Conservation (phyloP, 2,113 vertebrate genomes). For the Chitala chitala region DNA sequence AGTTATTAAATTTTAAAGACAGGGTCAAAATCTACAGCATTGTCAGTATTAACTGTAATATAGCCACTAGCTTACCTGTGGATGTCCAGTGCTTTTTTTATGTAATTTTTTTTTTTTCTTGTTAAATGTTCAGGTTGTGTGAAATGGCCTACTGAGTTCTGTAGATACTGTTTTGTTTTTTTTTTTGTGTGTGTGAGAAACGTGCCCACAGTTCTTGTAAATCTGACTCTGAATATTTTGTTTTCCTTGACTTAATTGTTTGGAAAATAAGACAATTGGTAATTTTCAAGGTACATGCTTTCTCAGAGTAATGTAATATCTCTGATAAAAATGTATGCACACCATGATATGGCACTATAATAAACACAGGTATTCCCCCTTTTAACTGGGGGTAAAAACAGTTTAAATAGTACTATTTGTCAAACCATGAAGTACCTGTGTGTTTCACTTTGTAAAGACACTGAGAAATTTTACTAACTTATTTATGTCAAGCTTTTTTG, state of each 20-base stretch:
- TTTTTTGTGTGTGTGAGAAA: background rate
- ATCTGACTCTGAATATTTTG: too few relatives aligned
- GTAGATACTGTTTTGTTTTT: constrained; percentile 9
- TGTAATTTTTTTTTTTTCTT: constrained; percentile 8
- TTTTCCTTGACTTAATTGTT: too few relatives aligned
- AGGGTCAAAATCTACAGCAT: constrained; percentile 19
- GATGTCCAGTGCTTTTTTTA: constrained; percentile 14
- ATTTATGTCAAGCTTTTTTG: constrained; percentile 90
- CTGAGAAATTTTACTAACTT: constrained; percentile 99
- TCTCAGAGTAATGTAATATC: constrained; percentile 41
- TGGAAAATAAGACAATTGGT: too few relatives aligned
- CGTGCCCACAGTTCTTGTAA: too few relatives aligned
- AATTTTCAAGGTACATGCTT: too few relatives aligned
- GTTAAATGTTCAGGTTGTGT: constrained; percentile 9
- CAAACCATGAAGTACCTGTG: constrained; percentile 85
- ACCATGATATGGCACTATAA: constrained; percentile 64
- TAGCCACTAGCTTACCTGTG: constrained; percentile 14
- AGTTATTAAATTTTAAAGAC: constrained; percentile 12
- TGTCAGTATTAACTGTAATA: constrained; percentile 19
- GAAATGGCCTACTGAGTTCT: constrained; percentile 18
- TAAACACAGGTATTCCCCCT: constrained; percentile 33
- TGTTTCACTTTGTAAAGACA: constrained; percentile 91
- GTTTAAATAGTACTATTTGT: constrained; percentile 70
- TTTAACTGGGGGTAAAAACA: too few relatives aligned
- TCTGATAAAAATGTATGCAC: constrained; percentile 58